These are phyloP conservation scores for Myiopsitta monachus DNA, from an alignment of 2,113 vertebrate genomes.

Conservation along the genomic window DNA sequence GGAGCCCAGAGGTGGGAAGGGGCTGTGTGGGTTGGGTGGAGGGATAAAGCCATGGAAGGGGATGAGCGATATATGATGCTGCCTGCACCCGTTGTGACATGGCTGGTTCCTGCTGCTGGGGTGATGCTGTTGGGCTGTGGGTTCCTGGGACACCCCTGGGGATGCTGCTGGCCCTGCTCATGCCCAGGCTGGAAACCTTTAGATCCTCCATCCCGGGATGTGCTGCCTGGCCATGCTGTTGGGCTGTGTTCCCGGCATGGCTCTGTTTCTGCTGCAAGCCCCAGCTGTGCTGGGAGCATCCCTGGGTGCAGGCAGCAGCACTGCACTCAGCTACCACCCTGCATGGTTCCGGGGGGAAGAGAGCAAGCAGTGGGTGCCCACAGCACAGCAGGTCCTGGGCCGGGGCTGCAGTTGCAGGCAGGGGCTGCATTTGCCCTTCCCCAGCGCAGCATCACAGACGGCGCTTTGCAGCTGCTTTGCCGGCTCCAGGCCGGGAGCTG, in stretches of 20 bases:
- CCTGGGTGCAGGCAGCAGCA: background rate
- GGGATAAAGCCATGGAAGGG: background rate
- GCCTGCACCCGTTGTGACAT: background rate
- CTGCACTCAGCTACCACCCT: background rate
- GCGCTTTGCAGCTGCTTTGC: conserved; percentile 12
- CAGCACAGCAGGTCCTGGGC: background rate
- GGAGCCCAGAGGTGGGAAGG: background rate
- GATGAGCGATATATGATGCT: background rate
- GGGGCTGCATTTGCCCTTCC: background rate
- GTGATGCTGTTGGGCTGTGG: background rate
- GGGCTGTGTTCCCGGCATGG: background rate
- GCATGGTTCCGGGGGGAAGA: background rate
- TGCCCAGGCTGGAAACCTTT: background rate
- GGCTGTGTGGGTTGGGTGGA: background rate
- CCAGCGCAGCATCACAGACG: background rate
- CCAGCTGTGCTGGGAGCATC: background rate
- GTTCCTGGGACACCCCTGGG: background rate
- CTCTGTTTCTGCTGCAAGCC: background rate
- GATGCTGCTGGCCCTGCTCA: background rate
- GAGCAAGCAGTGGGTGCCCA: background rate
- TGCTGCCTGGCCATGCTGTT: rapidly evolving
- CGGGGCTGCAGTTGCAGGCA: background rate
- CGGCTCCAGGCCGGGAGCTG: background rate
- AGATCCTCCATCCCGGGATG: rapidly evolving
- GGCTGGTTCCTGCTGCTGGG: background rate